These are phyloP conservation scores for Zygogramma bicolorata DNA, from an alignment of 2,888 invertebrate species.

Conservation along the genomic window DNA sequence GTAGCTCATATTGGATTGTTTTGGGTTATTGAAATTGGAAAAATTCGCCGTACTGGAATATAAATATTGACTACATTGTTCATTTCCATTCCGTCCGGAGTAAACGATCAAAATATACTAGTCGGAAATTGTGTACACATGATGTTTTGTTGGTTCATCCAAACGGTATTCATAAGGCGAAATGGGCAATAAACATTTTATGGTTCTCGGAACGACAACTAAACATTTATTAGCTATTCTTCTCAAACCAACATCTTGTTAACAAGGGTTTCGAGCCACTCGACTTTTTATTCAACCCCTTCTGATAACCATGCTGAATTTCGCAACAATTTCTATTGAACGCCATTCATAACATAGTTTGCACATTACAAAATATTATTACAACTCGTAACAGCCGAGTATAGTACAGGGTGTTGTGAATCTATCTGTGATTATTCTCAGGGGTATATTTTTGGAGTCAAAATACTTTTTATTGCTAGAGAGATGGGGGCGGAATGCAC, in stretches of 20 bases:
- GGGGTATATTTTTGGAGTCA: too few species aligned
- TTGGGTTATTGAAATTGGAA: conserved; percentile 1
- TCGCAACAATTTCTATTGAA: too few species aligned
- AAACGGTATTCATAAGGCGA: neutral
- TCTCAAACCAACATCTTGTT: neutral
- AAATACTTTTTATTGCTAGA: too few species aligned
- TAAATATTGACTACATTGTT: neutral
- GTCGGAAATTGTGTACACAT: neutral
- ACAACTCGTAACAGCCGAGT: too few species aligned
- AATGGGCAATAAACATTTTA: neutral
- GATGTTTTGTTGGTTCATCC: neutral
- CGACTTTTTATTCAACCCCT: neutral
- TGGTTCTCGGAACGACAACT: neutral
- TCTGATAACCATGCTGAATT: neutral
- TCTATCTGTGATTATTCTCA: too few species aligned
- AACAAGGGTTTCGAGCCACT: neutral
- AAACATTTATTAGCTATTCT: neutral
- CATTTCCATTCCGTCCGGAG: neutral
- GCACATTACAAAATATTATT: too few species aligned
- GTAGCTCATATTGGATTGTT: conserved; percentile 34
- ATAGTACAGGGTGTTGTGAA: too few species aligned
- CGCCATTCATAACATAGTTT: too few species aligned
- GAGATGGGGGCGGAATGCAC: too few species aligned
- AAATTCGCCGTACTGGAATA: neutral
- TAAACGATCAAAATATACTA: neutral